Conservation (phyloP, 2,888 invertebrate species). For the Acleris sparsana region DNA sequence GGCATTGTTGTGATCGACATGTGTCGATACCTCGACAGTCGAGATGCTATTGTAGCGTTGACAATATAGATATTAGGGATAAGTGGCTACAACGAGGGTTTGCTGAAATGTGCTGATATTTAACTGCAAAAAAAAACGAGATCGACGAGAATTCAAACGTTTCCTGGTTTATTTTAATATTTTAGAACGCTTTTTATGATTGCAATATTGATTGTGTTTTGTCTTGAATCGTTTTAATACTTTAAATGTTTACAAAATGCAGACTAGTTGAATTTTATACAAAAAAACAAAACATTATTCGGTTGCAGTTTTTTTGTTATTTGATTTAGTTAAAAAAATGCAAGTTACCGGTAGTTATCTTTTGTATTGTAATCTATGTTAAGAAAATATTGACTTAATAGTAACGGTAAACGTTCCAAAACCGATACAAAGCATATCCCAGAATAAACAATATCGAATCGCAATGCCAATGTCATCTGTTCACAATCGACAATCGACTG, state of each 20-base stretch:
- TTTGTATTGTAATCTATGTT: not conserved
- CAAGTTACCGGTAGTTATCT: too few relatives aligned
- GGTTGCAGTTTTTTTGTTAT: too few relatives aligned
- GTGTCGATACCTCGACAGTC: slow-evolving; percentile 68
- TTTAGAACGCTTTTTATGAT: not conserved
- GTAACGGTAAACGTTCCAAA: slow-evolving; percentile 36
- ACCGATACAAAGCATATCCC: slow-evolving; percentile 44
- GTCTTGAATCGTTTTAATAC: not conserved
- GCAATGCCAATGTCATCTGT: slow-evolving; percentile 62
- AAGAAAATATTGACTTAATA: slow-evolving; percentile 6
- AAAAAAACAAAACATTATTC: too few relatives aligned
- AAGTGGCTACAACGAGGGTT: slow-evolving; percentile 34
- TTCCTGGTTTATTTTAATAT: slow-evolving; percentile 3
- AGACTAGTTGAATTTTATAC: too few relatives aligned
- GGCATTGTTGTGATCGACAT: slow-evolving; percentile 70
- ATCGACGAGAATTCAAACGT: slow-evolving; percentile 24
- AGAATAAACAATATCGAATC: slow-evolving; percentile 54
- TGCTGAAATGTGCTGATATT: slow-evolving; percentile 34
- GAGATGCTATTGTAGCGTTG: slow-evolving; percentile 48
- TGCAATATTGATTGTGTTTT: not conserved
- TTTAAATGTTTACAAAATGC: too few relatives aligned
- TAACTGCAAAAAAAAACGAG: slow-evolving; percentile 16
- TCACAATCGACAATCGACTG: slow-evolving; percentile 45
- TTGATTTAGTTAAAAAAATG: too few relatives aligned
- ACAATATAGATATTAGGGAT: slow-evolving; percentile 37